Evolutionary conservation across 1,140 invertebrate genomes (phyloP).

Genomic region (Elysia chlorotica): DNA sequence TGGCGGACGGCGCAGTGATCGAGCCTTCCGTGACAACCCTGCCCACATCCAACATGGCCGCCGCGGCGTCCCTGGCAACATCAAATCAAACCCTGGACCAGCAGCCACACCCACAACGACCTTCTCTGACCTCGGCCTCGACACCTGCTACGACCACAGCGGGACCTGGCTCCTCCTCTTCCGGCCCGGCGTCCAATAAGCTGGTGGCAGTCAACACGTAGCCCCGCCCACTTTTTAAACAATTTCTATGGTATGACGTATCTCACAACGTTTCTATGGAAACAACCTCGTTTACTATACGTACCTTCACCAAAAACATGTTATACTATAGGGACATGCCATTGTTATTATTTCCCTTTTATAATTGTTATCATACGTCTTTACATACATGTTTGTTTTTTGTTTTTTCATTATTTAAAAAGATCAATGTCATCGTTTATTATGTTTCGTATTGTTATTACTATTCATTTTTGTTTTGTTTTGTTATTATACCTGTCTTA

Average conservation of each 20-base stretch:
- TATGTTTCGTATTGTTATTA: not conserved
- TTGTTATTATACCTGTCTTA: not conserved
- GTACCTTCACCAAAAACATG: not conserved
- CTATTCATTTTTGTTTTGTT: not conserved
- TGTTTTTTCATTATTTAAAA: not conserved
- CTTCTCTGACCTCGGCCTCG: no score
- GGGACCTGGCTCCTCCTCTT: constrained; percentile 13
- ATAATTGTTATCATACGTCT: not conserved
- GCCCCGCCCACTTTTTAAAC: not conserved
- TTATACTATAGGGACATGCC: not conserved
- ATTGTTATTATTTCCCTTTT: not conserved
- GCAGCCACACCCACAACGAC: no score
- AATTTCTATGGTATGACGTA: not conserved
- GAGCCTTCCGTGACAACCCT: constrained; percentile 32
- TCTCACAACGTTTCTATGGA: not conserved
- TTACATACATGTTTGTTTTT: not conserved
- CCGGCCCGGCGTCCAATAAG: constrained; percentile 22
- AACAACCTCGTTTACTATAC: not conserved
- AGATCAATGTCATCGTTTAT: not conserved
- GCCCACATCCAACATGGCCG: constrained; percentile 22
- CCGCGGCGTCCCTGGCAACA: constrained; percentile 14
- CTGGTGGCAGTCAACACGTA: constrained; percentile 22
- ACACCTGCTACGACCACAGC: constrained; percentile 17
- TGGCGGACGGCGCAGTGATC: constrained; percentile 36
- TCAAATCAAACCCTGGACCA: constrained; percentile 26